Conservation (phyloP, 2,113 vertebrate genomes). For the Thymallus thymallus region DNA sequence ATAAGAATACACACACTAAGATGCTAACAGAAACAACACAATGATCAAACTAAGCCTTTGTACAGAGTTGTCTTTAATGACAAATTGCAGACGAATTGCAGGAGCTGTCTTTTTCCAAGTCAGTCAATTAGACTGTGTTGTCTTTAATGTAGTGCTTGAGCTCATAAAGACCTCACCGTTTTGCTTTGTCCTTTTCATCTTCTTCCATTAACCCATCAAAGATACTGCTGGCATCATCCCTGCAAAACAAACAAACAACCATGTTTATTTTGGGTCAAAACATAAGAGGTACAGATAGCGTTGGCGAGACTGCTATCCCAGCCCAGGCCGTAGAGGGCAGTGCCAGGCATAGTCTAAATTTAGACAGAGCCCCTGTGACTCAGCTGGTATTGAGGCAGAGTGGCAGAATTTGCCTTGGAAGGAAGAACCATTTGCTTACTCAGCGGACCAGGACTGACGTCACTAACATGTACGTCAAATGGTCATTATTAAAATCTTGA, state of each 20-base stretch:
- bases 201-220: constrained; percentile 98
- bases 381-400: constrained; percentile 23
- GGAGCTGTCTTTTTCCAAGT: no score
- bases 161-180: constrained; percentile 74
- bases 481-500: not conserved
- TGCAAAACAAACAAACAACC: constrained; percentile 59
- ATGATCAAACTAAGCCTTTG: no score
- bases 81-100: no score
- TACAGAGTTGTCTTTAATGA: no score
- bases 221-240: constrained; percentile 92
- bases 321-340: constrained; percentile 1
- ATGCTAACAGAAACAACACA: no score
- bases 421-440: not conserved
- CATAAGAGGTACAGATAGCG: constrained; percentile 4
- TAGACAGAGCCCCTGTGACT: constrained; percentile 31
- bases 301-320: not conserved
- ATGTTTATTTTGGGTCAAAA: not conserved
- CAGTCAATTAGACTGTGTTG: no score
- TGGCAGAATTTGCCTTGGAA: not conserved
- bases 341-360: constrained; percentile 24
- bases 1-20: not conserved
- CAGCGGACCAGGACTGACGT: not conserved
- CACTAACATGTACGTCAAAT: not conserved
- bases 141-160: not conserved
- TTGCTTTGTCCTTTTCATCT: constrained; percentile 98